Conservation (phyloP, 2,797 vertebrate species). For the Danio aesculapii region DNA sequence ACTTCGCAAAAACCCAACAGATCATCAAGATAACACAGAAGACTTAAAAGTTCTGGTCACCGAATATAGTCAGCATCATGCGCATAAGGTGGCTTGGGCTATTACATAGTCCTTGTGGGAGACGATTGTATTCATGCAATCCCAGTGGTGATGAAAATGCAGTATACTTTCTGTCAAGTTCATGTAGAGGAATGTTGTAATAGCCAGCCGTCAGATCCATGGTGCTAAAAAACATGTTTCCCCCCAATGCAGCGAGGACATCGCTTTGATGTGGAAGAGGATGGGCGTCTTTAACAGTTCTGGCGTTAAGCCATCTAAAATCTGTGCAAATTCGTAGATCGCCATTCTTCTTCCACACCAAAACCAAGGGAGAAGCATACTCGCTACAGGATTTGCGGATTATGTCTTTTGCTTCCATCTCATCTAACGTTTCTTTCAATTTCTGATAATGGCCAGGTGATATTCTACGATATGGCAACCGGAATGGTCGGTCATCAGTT, state of each 20-base stretch:
- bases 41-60: slow-evolving; percentile 5
- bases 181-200: slow-evolving; percentile 18
- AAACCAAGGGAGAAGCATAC: slow-evolving; percentile 39
- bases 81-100: slow-evolving; percentile 14
- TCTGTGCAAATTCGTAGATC: slow-evolving; percentile 23
- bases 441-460: background rate
- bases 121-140: slow-evolving; percentile 20
- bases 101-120: background rate
- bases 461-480: slow-evolving; percentile 17
- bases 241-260: slow-evolving; percentile 23
- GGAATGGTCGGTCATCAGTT: slow-evolving; percentile 30
- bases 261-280: slow-evolving; percentile 31
- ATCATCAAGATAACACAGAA: background rate
- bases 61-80: slow-evolving; percentile 20
- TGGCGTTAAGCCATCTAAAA: slow-evolving; percentile 29
- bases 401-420: slow-evolving; percentile 43
- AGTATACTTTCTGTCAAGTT: slow-evolving; percentile 42
- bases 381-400: slow-evolving; percentile 47
- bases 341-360: slow-evolving; percentile 41
- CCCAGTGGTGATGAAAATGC: slow-evolving; percentile 33
- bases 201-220: slow-evolving; percentile 41
- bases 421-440: slow-evolving; percentile 27
- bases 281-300: slow-evolving; percentile 23
- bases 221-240: slow-evolving; percentile 20
- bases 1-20: slow-evolving; percentile 13